Conservation (phyloP, 2,888 invertebrate species). For the Nomada fucata region DNA sequence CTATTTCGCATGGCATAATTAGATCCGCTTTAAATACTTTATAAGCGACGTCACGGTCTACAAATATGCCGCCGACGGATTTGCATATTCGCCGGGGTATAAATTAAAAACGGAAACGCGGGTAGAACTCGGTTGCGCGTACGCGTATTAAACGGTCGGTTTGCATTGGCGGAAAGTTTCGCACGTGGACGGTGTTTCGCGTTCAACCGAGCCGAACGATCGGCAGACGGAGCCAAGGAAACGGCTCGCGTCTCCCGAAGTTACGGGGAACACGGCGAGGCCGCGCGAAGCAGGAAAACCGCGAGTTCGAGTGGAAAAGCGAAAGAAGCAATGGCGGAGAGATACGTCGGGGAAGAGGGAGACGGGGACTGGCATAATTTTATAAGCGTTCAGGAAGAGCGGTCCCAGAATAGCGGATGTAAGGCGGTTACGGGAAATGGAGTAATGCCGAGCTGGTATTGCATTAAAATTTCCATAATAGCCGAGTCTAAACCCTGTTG, state of each 20-base stretch:
- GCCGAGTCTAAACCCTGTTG: constrained; percentile 71
- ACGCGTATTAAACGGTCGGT: neutral
- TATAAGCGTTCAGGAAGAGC: constrained; percentile 73
- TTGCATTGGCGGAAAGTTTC: neutral
- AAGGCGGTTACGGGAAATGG: constrained; percentile 70
- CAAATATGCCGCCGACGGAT: neutral
- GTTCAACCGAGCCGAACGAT: constrained; percentile 11
- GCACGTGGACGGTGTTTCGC: neutral
- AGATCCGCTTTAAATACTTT: neutral
- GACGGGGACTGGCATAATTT: constrained; percentile 67
- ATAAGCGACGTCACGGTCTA: neutral
- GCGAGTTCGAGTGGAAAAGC: neutral
- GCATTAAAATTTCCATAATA: constrained; percentile 80
- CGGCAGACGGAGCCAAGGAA: neutral
- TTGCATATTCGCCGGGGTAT: neutral
- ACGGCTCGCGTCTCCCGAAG: neutral
- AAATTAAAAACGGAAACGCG: constrained; percentile 2
- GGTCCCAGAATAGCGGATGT: constrained; percentile 70
- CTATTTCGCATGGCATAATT: constrained; percentile 2
- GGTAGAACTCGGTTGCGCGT: neutral
- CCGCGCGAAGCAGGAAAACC: neutral
- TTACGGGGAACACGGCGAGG: neutral
- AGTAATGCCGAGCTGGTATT: constrained; percentile 72
- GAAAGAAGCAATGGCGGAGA: neutral
- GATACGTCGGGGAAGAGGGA: constrained; percentile 13